Conservation (phyloP, 1,140 invertebrate species). For the Zaprionus gabonicus region DNA sequence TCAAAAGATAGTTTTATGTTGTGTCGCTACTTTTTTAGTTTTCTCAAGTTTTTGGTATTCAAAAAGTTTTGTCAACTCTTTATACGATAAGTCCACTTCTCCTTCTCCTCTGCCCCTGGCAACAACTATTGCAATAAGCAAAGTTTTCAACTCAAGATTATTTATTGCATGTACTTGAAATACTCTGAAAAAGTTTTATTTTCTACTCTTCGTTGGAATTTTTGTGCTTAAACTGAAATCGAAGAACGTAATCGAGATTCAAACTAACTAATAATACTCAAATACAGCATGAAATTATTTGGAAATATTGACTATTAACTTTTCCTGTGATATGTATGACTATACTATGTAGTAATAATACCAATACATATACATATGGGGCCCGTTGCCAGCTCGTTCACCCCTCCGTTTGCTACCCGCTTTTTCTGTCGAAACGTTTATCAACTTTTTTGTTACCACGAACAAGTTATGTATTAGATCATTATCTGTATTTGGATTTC, state of each 20-base stretch:
- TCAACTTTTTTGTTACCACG: slow-evolving; percentile 68
- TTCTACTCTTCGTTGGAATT: background rate
- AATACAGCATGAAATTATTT: background rate
- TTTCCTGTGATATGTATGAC: slow-evolving; percentile 1
- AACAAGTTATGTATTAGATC: slow-evolving; percentile 82
- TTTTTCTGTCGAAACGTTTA: slow-evolving; percentile 51
- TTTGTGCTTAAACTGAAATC: background rate
- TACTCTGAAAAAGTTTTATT: background rate
- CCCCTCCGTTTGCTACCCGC: slow-evolving; percentile 10
- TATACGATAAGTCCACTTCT: background rate
- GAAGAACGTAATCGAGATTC: background rate
- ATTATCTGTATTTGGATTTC: slow-evolving; percentile 83
- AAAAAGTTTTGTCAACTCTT: slow-evolving; percentile 13
- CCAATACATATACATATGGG: background rate
- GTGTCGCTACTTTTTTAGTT: background rate
- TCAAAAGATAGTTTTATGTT: slow-evolving; percentile 20
- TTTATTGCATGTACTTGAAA: slow-evolving; percentile 9
- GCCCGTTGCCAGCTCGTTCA: background rate
- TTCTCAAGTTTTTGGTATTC: background rate
- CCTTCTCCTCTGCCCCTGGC: background rate
- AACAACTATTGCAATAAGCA: slow-evolving; percentile 20
- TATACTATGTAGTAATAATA: background rate
- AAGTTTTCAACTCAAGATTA: slow-evolving; percentile 5
- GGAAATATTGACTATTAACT: background rate
- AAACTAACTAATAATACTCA: background rate